A percentile compares a stretch with the other conserved stretches of the same genome.
These are phyloP conservation scores for Tuberolachnus salignus DNA, from an alignment of 2,888 invertebrate species.

Conservation along the genomic window DNA sequence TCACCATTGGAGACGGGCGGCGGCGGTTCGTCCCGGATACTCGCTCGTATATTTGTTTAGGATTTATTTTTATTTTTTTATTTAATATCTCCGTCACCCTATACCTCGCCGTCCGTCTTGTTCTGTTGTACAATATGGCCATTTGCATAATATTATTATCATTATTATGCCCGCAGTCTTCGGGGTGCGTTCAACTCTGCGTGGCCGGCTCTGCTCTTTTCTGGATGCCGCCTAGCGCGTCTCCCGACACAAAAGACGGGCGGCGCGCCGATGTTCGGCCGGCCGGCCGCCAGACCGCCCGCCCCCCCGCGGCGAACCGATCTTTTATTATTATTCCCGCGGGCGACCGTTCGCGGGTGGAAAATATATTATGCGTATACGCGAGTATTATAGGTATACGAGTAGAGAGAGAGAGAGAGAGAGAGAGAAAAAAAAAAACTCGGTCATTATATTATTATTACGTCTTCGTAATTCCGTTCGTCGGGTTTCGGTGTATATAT, in stretches of 20 bases:
- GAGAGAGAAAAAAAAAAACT: constrained; percentile 13
- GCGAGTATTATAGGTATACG: no score
- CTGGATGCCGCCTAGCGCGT: neutral
- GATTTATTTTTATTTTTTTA: constrained; percentile 11
- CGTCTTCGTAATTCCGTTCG: constrained; percentile 35
- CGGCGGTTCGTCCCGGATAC: constrained; percentile 13
- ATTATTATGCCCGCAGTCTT: neutral
- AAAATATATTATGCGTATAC: neutral
- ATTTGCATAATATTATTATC: constrained; percentile 27
- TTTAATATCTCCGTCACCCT: no score
- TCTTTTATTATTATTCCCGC: constrained; percentile 21
- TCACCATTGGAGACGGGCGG: constrained; percentile 4
- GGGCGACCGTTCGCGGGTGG: neutral
- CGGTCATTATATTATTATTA: constrained; percentile 26
- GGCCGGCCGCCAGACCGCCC: neutral
- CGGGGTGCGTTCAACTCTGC: constrained; percentile 50
- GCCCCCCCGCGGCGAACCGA: constrained; percentile 26
- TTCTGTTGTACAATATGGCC: neutral
- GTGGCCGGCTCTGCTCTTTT: neutral
- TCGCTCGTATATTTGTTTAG: constrained; percentile 43
- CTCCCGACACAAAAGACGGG: constrained; percentile 21
- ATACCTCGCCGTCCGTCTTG: no score
- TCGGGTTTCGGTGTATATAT: constrained; percentile 27
- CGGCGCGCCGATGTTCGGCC: neutral
- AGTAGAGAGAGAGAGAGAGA: no score